Percentiles rank a stretch among this genome's conserved stretches.
phyloP scores from a whole-genome alignment of 2,888 invertebrate genomes.

The Meteorus cinctellus region DNA sequence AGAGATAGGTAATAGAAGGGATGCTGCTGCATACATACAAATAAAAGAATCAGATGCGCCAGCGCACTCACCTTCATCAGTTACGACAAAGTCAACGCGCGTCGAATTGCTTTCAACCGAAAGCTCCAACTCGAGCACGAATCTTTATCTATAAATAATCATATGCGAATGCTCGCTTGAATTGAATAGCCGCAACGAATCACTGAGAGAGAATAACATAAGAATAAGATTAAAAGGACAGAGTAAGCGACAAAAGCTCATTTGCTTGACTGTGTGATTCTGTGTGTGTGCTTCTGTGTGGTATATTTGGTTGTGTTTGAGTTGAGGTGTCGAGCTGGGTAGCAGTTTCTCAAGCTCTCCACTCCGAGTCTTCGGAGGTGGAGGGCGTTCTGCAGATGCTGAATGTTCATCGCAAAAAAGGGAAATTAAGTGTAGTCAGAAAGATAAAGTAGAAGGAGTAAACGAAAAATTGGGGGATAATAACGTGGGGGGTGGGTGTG shows the following conservation, averaged over 20 bases:
- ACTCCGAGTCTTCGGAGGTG: slow-evolving; percentile 42
- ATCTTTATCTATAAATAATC: slow-evolving; percentile 20
- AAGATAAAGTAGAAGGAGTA: slow-evolving; percentile 11
- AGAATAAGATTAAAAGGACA: slow-evolving; percentile 6
- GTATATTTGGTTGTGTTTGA: background rate
- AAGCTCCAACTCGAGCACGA: slow-evolving; percentile 3
- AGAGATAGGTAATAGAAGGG: slow-evolving; percentile 16
- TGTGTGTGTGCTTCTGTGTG: background rate
- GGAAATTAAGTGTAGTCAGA: slow-evolving; percentile 32
- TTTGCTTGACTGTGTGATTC: background rate
- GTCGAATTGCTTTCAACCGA: background rate
- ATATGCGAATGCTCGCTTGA: slow-evolving; percentile 21
- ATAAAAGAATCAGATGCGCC: slow-evolving; percentile 27
- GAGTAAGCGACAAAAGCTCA: background rate
- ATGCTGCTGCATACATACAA: slow-evolving; percentile 29
- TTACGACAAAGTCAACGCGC: background rate
- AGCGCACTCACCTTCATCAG: slow-evolving; percentile 37
- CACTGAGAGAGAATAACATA: background rate
- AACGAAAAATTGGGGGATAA: slow-evolving; percentile 22
- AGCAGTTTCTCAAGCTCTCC: slow-evolving; percentile 38
- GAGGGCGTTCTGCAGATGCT: slow-evolving; percentile 34
- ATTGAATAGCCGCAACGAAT: slow-evolving; percentile 20
- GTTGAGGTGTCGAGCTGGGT: slow-evolving; percentile 29
- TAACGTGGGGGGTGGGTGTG: slow-evolving; percentile 79
- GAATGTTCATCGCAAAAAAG: slow-evolving; percentile 9